phyloP scores from a whole-genome alignment of 1,140 invertebrate species.

The Lucilia sericata region DNA sequence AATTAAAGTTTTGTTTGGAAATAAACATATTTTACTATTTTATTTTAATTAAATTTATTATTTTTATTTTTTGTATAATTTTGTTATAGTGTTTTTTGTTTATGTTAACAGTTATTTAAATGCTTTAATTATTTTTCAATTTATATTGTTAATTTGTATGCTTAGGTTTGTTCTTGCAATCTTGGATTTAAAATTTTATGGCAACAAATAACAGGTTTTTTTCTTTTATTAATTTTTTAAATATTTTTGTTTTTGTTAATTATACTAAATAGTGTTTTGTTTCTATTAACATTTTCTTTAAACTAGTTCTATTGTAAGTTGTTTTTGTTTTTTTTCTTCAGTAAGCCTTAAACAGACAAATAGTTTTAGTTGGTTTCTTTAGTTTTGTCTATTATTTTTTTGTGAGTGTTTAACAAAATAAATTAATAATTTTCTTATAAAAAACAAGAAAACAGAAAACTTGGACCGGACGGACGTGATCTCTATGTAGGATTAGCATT shows the following conservation, averaged over 20 bases:
- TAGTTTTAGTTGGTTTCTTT: background rate
- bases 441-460: constrained; percentile 67
- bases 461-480: constrained; percentile 62
- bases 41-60: background rate
- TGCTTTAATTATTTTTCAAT: constrained; percentile 3
- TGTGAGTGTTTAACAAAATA: constrained; percentile 23
- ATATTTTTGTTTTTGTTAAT: background rate
- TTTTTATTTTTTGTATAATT: background rate
- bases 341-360: too few species aligned
- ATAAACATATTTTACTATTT: background rate
- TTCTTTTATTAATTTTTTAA: background rate
- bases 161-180: background rate
- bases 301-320: background rate
- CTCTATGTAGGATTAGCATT: constrained; percentile 65
- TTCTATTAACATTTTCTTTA: background rate
- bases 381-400: constrained; percentile 13
- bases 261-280: background rate
- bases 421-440: constrained; percentile 47
- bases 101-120: background rate
- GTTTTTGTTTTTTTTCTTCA: background rate
- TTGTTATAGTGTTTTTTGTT: background rate
- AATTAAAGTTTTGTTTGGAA: too few species aligned
- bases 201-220: background rate
- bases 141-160: background rate
- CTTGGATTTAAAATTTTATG: background rate